A percentile compares a stretch with the other conserved stretches of the same genome.
These are phyloP conservation scores for Tor tambroides DNA, from an alignment of 2,113 vertebrate species.

Conservation along the genomic window DNA sequence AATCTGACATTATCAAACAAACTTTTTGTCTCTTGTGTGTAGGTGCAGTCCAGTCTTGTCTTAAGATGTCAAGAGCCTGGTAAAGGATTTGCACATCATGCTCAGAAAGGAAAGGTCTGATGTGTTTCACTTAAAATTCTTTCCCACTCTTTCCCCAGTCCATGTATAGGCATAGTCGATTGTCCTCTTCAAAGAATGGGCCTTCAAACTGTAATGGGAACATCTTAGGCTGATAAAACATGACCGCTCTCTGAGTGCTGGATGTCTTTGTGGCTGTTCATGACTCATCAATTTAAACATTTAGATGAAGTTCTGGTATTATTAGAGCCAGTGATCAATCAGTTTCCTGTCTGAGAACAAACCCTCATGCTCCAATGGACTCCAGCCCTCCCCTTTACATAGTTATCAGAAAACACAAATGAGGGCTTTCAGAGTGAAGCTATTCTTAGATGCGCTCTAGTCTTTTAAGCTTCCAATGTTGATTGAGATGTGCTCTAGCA, in stretches of 20 bases:
- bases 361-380: neutral
- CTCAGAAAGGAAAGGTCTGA: neutral
- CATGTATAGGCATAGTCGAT: neutral
- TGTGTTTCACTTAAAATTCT: neutral
- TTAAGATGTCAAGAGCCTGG: constrained; percentile 11
- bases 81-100: neutral
- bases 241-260: neutral
- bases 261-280: neutral
- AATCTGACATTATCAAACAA: neutral
- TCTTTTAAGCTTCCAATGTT: neutral
- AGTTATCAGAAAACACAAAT: constrained; percentile 17
- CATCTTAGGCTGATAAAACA: constrained; percentile 7
- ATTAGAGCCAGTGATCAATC: constrained; percentile 8
- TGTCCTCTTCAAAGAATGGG: constrained; percentile 16
- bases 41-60: neutral
- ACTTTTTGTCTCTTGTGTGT: neutral
- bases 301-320: neutral
- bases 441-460: neutral
- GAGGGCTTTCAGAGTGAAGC: neutral
- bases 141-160: neutral
- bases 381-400: neutral
- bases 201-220: constrained; percentile 4
- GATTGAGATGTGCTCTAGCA: neutral
- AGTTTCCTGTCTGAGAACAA: neutral
- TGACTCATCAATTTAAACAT: neutral